Evolutionary conservation across 2,888 invertebrate genomes (phyloP), one percentile per base, ranked within the genome.

Genomic region (Dryobotodes eremita): DNA sequence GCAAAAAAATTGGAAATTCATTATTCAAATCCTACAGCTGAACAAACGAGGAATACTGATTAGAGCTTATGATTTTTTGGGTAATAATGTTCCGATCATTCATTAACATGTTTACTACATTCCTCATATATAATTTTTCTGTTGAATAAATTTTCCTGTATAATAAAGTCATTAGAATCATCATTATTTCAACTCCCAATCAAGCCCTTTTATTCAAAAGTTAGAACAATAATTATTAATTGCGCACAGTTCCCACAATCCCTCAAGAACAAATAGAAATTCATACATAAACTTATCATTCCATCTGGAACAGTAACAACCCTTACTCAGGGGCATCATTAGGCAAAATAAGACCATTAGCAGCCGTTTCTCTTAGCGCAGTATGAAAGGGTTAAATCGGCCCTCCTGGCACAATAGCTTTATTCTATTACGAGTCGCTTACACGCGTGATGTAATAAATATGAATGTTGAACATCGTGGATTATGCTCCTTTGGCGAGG

Each of bases 401-500:
- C 95, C 95, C 95, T 95, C 92, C 90, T 93, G 92, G 93, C 92
- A 95, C 95, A 95, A 96, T 95, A 92, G 95, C 94, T 95, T 95
- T 95, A 96, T 96, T 96, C 95, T 95, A 96, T 96, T 96, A 95
- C 91, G 90, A 90, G 92, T 93, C 95, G 95, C 94, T 96, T 96
- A 96, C 96, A 96, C 95, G 96, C 95, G 94, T 95, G 94, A 96
- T 95, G 96, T 95, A 94, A 96, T 97, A 97, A 96, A 96, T 97
- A 96, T 96, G 96, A 96, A 96, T 96, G 97, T 95, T 94, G 95
- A 95, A 95, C 95, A 95, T 92, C 93, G 93, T 90, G 94, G 95
- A 95, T 96, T 96, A 96, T 94, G 91, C 94, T 95, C 92, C 94
- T 95, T 95, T 94, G 95, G 94, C 94, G 92, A 95, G 96, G 97